Evolutionary conservation across 2,888 invertebrate species (phyloP).

Genomic region (Drymonia ruficornis): DNA sequence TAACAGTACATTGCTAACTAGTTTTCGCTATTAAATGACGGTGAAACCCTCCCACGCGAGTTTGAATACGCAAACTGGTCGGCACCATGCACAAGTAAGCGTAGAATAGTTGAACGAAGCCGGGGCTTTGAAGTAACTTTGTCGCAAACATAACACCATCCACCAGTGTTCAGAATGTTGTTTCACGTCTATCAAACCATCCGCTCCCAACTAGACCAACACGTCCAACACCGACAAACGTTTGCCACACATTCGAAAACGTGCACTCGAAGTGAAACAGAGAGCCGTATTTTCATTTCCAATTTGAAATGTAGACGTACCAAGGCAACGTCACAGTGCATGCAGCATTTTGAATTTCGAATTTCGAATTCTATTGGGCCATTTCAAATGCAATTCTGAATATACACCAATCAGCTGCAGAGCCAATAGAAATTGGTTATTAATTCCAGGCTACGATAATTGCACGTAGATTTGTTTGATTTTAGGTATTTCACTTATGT

Average conservation of each 20-base stretch:
- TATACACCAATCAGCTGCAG: not conserved
- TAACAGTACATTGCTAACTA: no score
- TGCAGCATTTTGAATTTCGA: not conserved
- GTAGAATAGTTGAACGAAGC: not conserved
- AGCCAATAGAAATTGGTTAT: not conserved
- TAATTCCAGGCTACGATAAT: not conserved
- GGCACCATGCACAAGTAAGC: not conserved
- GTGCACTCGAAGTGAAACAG: not conserved
- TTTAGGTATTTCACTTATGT: no score
- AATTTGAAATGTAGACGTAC: not conserved
- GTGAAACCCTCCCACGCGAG: not conserved
- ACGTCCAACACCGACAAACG: not conserved
- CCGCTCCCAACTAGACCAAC: no score
- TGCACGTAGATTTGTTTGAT: no score
- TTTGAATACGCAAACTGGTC: not conserved
- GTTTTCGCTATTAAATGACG: not conserved
- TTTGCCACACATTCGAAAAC: constrained; percentile 1
- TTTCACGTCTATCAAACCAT: not conserved
- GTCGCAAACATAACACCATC: constrained; percentile 2
- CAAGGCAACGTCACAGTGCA: not conserved
- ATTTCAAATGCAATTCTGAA: constrained; percentile 1
- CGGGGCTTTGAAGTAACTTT: not conserved
- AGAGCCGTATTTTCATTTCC: not conserved
- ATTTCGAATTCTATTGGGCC: not conserved
- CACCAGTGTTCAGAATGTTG: not conserved